phyloP scores from a whole-genome alignment of 2,797 vertebrate genomes.

The Eospalax fontanierii region DNA sequence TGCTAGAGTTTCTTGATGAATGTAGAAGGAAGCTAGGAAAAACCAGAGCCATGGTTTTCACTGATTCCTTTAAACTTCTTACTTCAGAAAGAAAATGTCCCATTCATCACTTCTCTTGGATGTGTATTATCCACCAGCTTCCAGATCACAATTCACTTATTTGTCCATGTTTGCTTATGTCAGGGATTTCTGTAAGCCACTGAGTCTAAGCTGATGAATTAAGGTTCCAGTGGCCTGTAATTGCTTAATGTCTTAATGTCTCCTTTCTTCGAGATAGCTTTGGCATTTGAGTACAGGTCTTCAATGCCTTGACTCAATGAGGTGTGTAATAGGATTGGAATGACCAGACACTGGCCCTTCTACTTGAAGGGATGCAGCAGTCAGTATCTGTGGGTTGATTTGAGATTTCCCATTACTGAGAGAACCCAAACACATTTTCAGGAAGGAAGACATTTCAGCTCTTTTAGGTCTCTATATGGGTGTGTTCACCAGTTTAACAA shows the following conservation, averaged over 20 bases:
- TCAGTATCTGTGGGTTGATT: background rate
- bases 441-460: constrained; percentile 17
- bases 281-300: constrained; percentile 69
- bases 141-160: background rate
- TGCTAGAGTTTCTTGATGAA: background rate
- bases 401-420: background rate
- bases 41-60: background rate
- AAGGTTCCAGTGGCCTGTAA: constrained; percentile 42
- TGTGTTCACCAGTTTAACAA: background rate
- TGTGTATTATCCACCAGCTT: background rate
- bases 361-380: background rate
- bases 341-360: background rate
- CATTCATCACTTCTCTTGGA: background rate
- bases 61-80: background rate
- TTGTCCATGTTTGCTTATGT: background rate
- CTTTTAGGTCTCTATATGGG: background rate
- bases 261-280: constrained; percentile 41
- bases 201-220: constrained; percentile 69
- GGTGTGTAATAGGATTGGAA: constrained; percentile 61
- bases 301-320: background rate
- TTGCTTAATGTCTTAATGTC: constrained; percentile 58
- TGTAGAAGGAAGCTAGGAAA: background rate
- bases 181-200: constrained; percentile 18
- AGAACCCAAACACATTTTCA: background rate
- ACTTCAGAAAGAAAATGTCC: background rate